These are phyloP conservation scores for Phycodurus eques DNA, from an alignment of 2,113 vertebrate species.

Conservation along the genomic window DNA sequence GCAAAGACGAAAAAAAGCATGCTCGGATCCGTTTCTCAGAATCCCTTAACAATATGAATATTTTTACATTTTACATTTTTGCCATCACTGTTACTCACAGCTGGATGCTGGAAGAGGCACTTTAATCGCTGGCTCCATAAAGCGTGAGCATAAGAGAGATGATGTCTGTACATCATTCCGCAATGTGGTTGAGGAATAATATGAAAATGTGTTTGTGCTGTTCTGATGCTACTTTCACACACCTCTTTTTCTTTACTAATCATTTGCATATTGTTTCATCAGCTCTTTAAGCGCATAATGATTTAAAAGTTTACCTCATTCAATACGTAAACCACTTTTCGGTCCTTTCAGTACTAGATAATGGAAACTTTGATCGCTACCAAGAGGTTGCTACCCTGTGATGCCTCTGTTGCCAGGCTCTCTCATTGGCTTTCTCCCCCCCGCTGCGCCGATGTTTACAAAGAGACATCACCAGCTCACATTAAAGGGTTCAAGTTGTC, in stretches of 20 bases:
- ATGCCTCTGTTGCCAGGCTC: slow-evolving; percentile 70
- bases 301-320: slow-evolving; percentile 34
- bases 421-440: slow-evolving; percentile 61
- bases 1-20: neutral
- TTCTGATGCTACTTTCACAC: slow-evolving; percentile 20
- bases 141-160: slow-evolving; percentile 27
- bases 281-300: neutral
- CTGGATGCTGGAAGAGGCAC: slow-evolving; percentile 36
- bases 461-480: slow-evolving; percentile 72
- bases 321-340: slow-evolving; percentile 52
- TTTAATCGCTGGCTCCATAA: slow-evolving; percentile 39
- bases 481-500: slow-evolving; percentile 73
- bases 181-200: slow-evolving; percentile 28
- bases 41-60: slow-evolving; percentile 1
- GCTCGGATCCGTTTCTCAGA: neutral
- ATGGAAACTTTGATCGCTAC: slow-evolving; percentile 71
- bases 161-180: slow-evolving; percentile 31
- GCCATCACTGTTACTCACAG: slow-evolving; percentile 43
- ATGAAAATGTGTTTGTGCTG: slow-evolving; percentile 9
- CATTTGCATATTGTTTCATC: slow-evolving; percentile 29
- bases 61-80: slow-evolving; percentile 24
- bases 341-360: slow-evolving; percentile 58
- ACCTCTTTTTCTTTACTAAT: slow-evolving; percentile 7
- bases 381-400: slow-evolving; percentile 68
- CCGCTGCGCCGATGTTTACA: slow-evolving; percentile 72